phyloP scores from a whole-genome alignment of 1,140 invertebrate genomes.

The Drosophila ogumai region DNA sequence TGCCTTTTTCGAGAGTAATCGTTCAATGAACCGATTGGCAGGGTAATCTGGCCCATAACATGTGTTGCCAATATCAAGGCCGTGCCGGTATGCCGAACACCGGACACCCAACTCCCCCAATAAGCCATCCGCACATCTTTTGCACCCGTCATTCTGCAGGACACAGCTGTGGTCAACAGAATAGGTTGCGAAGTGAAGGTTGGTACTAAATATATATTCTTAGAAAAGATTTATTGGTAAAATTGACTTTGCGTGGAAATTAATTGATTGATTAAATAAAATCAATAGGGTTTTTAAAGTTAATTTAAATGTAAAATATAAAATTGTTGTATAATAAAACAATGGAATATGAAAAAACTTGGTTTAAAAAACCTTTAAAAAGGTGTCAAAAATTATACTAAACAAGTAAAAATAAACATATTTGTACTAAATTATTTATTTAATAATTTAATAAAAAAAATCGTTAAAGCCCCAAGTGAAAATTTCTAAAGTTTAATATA shows the following conservation, averaged over 20 bases:
- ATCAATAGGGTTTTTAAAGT: too few species aligned
- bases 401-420: not conserved
- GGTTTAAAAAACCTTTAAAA: too few species aligned
- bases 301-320: too few species aligned
- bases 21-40: constrained; percentile 80
- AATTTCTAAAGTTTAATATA: not conserved
- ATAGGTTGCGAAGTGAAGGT: not conserved
- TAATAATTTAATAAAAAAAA: too few species aligned
- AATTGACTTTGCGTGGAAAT: too few species aligned
- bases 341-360: too few species aligned
- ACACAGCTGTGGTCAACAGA: not conserved
- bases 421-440: too few species aligned
- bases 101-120: not conserved
- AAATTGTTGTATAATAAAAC: too few species aligned
- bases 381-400: too few species aligned
- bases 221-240: too few species aligned
- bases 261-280: too few species aligned
- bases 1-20: constrained; percentile 74
- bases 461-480: not conserved
- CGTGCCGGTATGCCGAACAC: constrained; percentile 23
- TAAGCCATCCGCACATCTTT: constrained; percentile 8
- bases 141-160: not conserved
- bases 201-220: not conserved
- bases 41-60: constrained; percentile 74
- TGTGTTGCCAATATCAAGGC: constrained; percentile 76